Base-by-base conservation (phyloP, 2,797 vertebrate species). In the Amblyopsis hoosieri region DNA sequence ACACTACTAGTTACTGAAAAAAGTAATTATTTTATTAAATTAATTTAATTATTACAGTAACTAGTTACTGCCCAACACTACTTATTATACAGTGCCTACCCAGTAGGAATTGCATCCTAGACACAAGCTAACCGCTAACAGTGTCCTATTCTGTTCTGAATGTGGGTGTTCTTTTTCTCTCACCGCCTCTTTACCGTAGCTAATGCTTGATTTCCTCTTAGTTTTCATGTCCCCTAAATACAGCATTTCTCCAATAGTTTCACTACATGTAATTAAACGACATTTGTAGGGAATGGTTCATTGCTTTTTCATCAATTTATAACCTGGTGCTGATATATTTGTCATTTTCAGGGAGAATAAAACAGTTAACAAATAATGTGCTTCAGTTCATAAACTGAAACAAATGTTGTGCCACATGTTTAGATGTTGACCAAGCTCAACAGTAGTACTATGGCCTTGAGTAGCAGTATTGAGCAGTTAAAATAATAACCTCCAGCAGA, bases 401-500 rank as follows among this genome's bases (percentile, higher is more conserved):
- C 50, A 71, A 75, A 75, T 75, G 58, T 46, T 66, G 70, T 52
- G 46, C 72, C 54, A 69, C 66, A 72, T 76, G 75, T 64, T 78
- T 79, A 84, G 85, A 85, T 83, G 19, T 67, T 42, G 80, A 76
- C 70, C 74, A 67, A 17, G 12, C 61, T 63, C 61, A 63, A 29
- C 53, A 49, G 42, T 47, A 17, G 76, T 78, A 82, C 4, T 56
- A 50, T 68, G 77, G 75, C 78, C 79, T 78, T 85, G 82, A 71
- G 83, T 84, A 86, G 85, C 84, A 67, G 77, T 57, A 3, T 85
- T 77, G 57, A 81, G 45, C 82, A 85, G 83, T 91, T 90, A 82
- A 86, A 88, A 90, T 87, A 88, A 91, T 90, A 90, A 91, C 85
- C 87, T 87, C 85, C 77, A 90, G 90, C 79, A 84, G 87, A 91